phyloP scores from a whole-genome alignment of 1,140 invertebrate species.

The Lepidurus arcticus region DNA sequence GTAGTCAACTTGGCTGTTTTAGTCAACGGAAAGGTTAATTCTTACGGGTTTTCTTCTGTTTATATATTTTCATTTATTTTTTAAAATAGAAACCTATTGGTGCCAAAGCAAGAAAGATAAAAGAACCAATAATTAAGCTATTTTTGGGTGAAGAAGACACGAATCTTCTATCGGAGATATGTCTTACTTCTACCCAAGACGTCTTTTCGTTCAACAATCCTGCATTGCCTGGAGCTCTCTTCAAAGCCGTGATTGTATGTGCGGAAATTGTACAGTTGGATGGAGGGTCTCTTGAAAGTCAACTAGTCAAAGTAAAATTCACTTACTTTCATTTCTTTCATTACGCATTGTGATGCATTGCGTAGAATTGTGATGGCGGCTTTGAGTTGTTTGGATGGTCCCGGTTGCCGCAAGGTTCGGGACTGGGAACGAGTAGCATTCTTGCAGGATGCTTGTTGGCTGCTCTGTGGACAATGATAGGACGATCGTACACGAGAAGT shows the following conservation, averaged over 20 bases:
- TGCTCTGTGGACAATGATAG: conserved; percentile 46
- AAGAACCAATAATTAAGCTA: conserved; percentile 35
- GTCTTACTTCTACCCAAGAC: conserved; percentile 43
- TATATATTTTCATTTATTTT: not conserved
- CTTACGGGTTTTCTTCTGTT: not conserved
- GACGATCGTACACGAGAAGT: conserved; percentile 41
- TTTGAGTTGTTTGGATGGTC: conserved; percentile 51
- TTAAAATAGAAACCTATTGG: conserved; percentile 48
- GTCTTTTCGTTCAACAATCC: conserved; percentile 50
- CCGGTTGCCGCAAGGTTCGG: conserved; percentile 51
- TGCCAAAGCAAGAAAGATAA: conserved; percentile 45
- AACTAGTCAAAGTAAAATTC: conserved; percentile 40
- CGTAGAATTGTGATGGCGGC: conserved; percentile 45
- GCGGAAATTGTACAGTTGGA: conserved; percentile 44
- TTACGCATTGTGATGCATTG: not conserved
- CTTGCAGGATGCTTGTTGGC: conserved; percentile 48
- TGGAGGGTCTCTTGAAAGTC: conserved; percentile 41
- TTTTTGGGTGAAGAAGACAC: conserved; percentile 40
- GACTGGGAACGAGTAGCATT: conserved; percentile 53
- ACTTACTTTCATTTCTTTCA: not conserved
- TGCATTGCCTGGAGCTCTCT: conserved; percentile 47
- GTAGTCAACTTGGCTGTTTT: conserved; percentile 48
- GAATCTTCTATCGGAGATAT: conserved; percentile 35
- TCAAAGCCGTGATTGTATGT: conserved; percentile 50
- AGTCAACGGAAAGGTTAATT: conserved; percentile 38